phyloP scores from a whole-genome alignment of 2,113 vertebrate species.

The Chelonoidis abingdonii region DNA sequence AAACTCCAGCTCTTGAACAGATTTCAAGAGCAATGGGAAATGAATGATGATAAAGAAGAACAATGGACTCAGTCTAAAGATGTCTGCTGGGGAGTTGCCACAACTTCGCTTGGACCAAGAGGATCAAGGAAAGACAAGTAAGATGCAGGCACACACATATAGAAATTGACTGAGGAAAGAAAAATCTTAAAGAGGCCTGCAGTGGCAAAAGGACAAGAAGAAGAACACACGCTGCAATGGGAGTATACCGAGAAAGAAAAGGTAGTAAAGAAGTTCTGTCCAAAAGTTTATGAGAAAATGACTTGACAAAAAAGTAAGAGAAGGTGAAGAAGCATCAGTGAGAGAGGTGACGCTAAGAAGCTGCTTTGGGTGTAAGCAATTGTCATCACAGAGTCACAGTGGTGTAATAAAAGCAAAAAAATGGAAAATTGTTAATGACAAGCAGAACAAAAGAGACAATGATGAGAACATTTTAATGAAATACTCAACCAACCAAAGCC shows the following conservation, averaged over 20 bases:
- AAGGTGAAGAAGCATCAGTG: too few species aligned
- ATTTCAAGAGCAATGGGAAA: neutral
- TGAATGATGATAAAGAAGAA: neutral
- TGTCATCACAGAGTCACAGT: too few species aligned
- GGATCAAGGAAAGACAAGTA: neutral
- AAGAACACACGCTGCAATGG: too few species aligned
- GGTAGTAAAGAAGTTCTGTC: neutral
- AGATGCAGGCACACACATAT: neutral
- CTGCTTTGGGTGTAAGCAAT: too few species aligned
- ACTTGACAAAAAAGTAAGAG: neutral
- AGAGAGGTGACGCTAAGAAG: neutral
- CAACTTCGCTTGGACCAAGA: neutral
- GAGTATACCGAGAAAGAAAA: too few species aligned
- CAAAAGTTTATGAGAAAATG: neutral
- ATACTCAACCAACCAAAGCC: neutral
- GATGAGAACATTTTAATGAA: neutral
- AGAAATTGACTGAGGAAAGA: too few species aligned
- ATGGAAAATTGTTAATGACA: neutral
- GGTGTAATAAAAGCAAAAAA: neutral
- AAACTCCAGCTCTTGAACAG: neutral
- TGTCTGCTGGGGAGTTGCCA: neutral
- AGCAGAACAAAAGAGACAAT: neutral
- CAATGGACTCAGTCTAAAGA: neutral
- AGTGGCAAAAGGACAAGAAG: too few species aligned
- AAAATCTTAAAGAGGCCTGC: too few species aligned